A percentile compares a stretch with the other conserved stretches of the same genome.
Conservation (phyloP, 2,113 vertebrate genomes). For the Pipa parva region DNA sequence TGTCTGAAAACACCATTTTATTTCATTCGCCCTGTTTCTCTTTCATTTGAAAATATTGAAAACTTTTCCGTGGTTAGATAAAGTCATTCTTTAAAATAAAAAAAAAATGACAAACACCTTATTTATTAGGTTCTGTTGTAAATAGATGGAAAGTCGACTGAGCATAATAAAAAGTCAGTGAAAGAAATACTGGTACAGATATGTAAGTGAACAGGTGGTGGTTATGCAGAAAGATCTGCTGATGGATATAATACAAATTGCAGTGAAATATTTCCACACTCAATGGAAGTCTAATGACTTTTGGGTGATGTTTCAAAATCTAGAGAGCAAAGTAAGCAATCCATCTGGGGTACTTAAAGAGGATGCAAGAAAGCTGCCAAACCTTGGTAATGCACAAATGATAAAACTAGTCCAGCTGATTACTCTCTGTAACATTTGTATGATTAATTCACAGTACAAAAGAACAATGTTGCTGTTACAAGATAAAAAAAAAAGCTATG, state of each 20-base stretch:
- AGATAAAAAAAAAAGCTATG: too few relatives aligned
- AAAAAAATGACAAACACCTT: too few relatives aligned
- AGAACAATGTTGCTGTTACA: not conserved
- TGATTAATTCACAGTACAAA: slow-evolving; percentile 10
- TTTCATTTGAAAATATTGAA: too few relatives aligned
- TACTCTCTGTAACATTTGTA: not conserved
- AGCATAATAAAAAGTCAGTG: slow-evolving; percentile 43
- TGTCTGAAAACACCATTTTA: too few relatives aligned
- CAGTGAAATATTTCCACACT: slow-evolving; percentile 53
- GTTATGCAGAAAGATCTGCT: slow-evolving; percentile 48
- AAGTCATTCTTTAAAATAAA: too few relatives aligned
- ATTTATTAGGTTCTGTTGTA: too few relatives aligned
- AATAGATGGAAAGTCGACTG: not conserved
- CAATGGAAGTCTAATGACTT: slow-evolving; percentile 53
- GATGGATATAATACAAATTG: slow-evolving; percentile 55
- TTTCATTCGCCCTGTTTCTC: too few relatives aligned
- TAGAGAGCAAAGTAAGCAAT: slow-evolving; percentile 50
- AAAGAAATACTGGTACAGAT: slow-evolving; percentile 52
- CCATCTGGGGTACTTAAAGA: slow-evolving; percentile 51
- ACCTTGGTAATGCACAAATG: slow-evolving; percentile 38
- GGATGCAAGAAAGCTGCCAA: slow-evolving; percentile 48
- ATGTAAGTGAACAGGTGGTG: slow-evolving; percentile 56
- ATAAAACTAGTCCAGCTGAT: slow-evolving; percentile 40
- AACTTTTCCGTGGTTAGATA: too few relatives aligned
- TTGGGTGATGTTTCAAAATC: slow-evolving; percentile 50